Base-by-base conservation (phyloP, 2,888 invertebrate genomes). In the Clunio marinus region DNA sequence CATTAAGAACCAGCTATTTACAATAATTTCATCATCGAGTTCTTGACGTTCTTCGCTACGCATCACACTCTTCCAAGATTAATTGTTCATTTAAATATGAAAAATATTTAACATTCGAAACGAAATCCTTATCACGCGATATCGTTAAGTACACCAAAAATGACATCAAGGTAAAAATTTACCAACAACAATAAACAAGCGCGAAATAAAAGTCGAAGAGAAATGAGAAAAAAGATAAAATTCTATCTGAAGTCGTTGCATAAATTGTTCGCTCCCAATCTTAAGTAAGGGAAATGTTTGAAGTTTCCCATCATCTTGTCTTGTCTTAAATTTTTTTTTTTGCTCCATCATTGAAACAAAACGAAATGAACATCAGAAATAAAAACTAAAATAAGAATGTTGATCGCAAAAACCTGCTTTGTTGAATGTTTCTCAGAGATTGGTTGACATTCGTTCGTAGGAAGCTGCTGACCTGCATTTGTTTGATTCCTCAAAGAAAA, bases 391-490 rank as follows among this genome's bases (percentile, higher is more conserved):
- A n/a, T 46, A 46, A 46, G 27, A 17, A 63, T 46, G 25, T 62
- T 45, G 41, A 63, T 63, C 46, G 46, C 45, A 63, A 46, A 35
- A 63, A 63, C 45, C 63, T 63, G 45, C 46, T 63, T 15, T 2
- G 51, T 51, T 51, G 20, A 17, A 20, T 51, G 51, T 15, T 41
- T 15, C 2, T 8, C 5, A 51, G 10, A 51, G 15, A 8, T 41
- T 41, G 3, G n/a, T 27, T 27, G n/a, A n/a, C n/a, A n/a, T n/a
- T n/a, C n/a, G 32, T 60, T 46, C 46, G 63, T 63, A 63, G 63
- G 63, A 63, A 63, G 63, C 63, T 62, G 45, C 62, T 63, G 63
- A 63, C 63, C 63, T 63, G 63, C 45, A 63, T 63, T 63, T 63
- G 4, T 46, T 45, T 46, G 25, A 63, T 63, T 63, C 37, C 28